Conservation (phyloP, 1,140 invertebrate genomes). For the Trichoplusia ni region DNA sequence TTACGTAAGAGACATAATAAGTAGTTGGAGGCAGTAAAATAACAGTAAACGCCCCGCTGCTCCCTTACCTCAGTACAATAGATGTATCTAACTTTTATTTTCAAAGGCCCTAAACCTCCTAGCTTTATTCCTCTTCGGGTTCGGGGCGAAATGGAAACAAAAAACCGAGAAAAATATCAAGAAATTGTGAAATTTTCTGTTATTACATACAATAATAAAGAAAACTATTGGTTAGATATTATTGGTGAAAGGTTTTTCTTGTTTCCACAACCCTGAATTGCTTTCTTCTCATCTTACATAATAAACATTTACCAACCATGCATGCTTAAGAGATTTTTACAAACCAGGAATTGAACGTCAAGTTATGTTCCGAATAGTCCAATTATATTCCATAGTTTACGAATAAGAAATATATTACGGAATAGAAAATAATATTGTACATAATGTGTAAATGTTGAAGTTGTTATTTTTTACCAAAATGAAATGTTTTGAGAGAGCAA, state of each 20-base stretch:
- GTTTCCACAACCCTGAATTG: neutral
- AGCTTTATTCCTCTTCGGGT: too few relatives aligned
- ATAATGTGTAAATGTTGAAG: conserved; percentile 44
- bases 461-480: conserved; percentile 54
- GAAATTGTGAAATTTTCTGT: too few relatives aligned
- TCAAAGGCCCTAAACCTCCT: too few relatives aligned
- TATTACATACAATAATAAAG: too few relatives aligned
- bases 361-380: conserved; percentile 16
- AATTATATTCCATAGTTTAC: conserved; percentile 28
- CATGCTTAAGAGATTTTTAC: neutral
- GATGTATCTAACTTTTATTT: too few relatives aligned
- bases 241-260: neutral
- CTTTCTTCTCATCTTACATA: neutral
- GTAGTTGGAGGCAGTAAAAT: conserved; percentile 12
- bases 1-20: neutral
- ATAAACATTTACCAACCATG: neutral
- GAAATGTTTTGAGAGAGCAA: conserved; percentile 22
- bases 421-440: conserved; percentile 42
- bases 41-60: neutral
- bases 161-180: too few relatives aligned
- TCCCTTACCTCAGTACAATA: neutral
- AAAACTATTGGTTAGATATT: too few relatives aligned
- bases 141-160: too few relatives aligned
- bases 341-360: conserved; percentile 17
- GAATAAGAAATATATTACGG: conserved; percentile 24